Evolutionary conservation across 2,113 vertebrate genomes (phyloP), one percentile per base, ranked within the genome.

Genomic region (Gallinago media): DNA sequence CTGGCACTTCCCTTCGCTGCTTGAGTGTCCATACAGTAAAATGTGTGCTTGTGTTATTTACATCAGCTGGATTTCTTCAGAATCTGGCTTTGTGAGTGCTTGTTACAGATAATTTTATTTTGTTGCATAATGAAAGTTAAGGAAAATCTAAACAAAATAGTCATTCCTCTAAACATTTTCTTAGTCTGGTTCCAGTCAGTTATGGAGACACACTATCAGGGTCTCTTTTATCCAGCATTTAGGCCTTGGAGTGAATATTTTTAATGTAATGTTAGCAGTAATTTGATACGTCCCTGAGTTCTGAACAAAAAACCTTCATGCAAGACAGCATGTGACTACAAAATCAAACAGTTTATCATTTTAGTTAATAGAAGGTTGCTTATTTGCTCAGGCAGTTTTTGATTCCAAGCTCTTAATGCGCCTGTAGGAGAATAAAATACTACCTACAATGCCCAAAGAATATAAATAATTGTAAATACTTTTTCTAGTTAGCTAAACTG

Each of bases 321-420:
- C 49, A 49, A 71, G 31, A 58, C 8, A 29, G 11, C 2, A 9
- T 2, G 0, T 13, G 4, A 67, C 9, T n/a, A 54, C 13, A 67
- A 71, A 88, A 79, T 38, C 21, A 66, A 88, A 50, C 3, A 52
- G 19, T 40, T 4, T 31, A 40, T 50, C n/a, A 29, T 52, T 29
- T 71, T 34, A 62, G 31, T 44, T 72, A 78, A 34, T 12, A 12
- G 19, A 77, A 84, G 16, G 15, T 15, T 77, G n/a, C 34, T 65
- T 4, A 12, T 65, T 77, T 70, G 47, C 20, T 52, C 8, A 47
- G 25, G 21, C 27, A 36, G n/a, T 29, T 89, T 93, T 36, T 52
- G 25, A 75, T 76, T 86, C 42, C 38, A 59, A 44, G 5, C 13
- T 63, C 31, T 86, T 58, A 67, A 50, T n/a, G 6, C 26, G 12